phyloP scores from a whole-genome alignment of 1,140 invertebrate genomes.

The Drosophila kohkoa region DNA sequence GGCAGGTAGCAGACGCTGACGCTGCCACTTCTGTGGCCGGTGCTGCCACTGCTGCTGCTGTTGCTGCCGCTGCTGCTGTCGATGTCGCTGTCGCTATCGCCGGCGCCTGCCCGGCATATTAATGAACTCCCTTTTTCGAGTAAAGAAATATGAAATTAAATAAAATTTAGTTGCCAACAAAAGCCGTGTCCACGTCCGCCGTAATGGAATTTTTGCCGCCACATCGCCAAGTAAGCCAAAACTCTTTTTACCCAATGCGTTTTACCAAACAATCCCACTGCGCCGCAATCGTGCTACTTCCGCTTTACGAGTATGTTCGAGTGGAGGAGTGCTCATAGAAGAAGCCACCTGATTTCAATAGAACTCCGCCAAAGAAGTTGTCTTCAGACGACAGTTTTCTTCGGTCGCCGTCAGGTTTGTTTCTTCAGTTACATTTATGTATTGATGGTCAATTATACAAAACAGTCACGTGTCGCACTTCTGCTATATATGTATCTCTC shows the following conservation, averaged over 20 bases:
- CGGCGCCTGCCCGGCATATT: constrained; percentile 73
- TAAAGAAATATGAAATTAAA: constrained; percentile 78
- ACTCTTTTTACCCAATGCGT: constrained; percentile 36
- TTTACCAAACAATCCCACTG: constrained; percentile 35
- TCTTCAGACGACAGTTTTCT: background rate
- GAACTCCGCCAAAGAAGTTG: constrained; percentile 1
- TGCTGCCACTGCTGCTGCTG: constrained; percentile 45
- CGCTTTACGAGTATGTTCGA: constrained; percentile 7
- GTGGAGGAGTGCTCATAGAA: background rate
- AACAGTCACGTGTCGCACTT: constrained; percentile 69
- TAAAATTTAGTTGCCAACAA: constrained; percentile 68
- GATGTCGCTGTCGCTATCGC: constrained; percentile 32
- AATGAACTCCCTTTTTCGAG: constrained; percentile 78
- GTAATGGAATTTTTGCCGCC: constrained; percentile 25
- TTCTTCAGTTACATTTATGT: constrained; percentile 18
- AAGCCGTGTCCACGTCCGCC: constrained; percentile 63
- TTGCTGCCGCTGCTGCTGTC: constrained; percentile 23
- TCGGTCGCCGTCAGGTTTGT: background rate
- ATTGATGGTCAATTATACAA: constrained; percentile 76
- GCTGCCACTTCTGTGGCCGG: constrained; percentile 24
- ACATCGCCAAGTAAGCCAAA: constrained; percentile 6
- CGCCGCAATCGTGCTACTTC: constrained; percentile 11
- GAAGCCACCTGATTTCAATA: constrained; percentile 17
- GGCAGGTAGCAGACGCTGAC: constrained; percentile 66
- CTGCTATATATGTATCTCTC: constrained; percentile 52